phyloP scores from a whole-genome alignment of 2,888 invertebrate species.

The Limnephilus lunatus region DNA sequence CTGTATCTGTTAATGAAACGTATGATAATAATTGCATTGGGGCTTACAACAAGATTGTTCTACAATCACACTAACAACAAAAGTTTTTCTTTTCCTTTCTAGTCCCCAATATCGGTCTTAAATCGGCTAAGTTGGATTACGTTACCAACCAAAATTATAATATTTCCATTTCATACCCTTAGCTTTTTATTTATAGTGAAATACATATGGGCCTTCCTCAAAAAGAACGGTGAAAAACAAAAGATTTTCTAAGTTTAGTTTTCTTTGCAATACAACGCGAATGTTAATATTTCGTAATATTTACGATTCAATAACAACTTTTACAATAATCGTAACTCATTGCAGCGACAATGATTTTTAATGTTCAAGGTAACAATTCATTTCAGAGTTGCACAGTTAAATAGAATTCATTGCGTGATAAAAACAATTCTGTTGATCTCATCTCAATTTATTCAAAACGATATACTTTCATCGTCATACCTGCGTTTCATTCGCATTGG shows the following conservation, averaged over 20 bases:
- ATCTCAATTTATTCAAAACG: not conserved
- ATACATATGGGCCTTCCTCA: not conserved
- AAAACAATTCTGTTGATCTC: not conserved
- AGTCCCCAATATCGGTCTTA: not conserved
- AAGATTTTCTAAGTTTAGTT: not conserved
- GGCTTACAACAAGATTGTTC: not conserved
- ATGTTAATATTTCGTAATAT: not conserved
- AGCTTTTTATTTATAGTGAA: not conserved
- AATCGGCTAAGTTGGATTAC: not conserved
- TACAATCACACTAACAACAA: not conserved
- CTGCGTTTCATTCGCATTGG: not conserved
- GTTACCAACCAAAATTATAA: not conserved
- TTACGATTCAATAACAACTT: not conserved
- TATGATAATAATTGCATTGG: no score
- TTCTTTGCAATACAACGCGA: not conserved
- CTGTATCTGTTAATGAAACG: not conserved
- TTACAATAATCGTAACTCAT: not conserved
- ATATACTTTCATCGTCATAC: not conserved
- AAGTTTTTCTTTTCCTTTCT: not conserved
- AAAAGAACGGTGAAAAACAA: not conserved
- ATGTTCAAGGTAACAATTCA: not conserved
- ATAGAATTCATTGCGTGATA: not conserved
- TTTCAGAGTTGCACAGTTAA: not conserved
- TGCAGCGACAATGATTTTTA: not conserved
- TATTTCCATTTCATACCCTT: not conserved